phyloP scores from a whole-genome alignment of 2,113 vertebrate genomes.

The Lophotis ruficrista region DNA sequence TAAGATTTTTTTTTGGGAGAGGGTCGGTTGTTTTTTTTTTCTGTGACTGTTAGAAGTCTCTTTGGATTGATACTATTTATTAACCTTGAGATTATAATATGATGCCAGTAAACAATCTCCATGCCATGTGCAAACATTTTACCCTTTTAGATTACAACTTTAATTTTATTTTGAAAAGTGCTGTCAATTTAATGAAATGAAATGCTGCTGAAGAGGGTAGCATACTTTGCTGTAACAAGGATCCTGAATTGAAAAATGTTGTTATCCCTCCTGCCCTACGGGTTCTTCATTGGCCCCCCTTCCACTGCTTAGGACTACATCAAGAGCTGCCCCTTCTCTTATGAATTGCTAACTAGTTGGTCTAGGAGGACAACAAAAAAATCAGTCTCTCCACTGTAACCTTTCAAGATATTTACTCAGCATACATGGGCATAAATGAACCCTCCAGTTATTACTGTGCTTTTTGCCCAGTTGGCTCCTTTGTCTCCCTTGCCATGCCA shows the following conservation, averaged over 20 bases:
- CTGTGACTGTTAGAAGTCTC: not conserved
- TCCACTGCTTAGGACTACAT: not conserved
- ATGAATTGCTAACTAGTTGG: not conserved
- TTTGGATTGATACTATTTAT: not conserved
- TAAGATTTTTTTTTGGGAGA: not conserved
- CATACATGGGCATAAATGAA: not conserved
- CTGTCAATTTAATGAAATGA: not conserved
- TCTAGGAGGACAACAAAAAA: not conserved
- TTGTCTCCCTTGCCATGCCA: not conserved
- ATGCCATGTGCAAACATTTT: not conserved
- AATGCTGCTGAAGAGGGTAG: not conserved
- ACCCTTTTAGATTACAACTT: not conserved
- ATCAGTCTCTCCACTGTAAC: not conserved
- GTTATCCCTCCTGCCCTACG: not conserved
- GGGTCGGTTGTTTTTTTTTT: rapidly evolving
- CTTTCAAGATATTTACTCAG: not conserved
- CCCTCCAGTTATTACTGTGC: not conserved
- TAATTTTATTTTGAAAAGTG: not conserved
- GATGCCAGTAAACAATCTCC: not conserved
- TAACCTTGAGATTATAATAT: not conserved
- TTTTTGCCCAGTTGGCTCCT: not conserved
- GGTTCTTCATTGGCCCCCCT: not conserved
- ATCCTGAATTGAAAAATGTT: not conserved
- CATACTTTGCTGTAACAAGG: not conserved
- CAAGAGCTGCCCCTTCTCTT: not conserved